Evolutionary conservation across 2,113 vertebrate species (phyloP).

Genomic region (Anoura caudifer): DNA sequence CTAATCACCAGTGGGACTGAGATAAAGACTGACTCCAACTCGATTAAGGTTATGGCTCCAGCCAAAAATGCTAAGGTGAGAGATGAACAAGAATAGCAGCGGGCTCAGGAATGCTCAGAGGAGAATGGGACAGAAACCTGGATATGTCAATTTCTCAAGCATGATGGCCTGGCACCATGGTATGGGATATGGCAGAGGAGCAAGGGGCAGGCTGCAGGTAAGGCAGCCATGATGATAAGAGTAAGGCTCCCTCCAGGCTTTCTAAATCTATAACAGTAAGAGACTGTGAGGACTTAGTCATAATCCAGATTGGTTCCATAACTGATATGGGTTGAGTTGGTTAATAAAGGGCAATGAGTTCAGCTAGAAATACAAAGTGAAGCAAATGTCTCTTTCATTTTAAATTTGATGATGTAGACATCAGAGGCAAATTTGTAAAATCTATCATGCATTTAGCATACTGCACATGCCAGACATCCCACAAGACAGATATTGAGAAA

Average conservation of each 20-base stretch:
- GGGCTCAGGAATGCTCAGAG: background rate
- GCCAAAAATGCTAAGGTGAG: background rate
- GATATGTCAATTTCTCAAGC: background rate
- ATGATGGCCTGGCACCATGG: background rate
- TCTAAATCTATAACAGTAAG: background rate
- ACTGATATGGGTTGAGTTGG: background rate
- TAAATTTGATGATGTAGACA: background rate
- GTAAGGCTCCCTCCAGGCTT: background rate
- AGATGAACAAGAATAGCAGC: background rate
- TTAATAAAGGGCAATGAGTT: background rate
- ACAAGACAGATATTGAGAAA: background rate
- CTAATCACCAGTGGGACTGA: background rate
- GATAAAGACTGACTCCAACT: background rate
- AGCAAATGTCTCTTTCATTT: background rate
- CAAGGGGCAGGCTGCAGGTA: background rate
- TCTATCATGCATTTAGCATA: background rate
- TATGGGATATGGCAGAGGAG: too few species aligned
- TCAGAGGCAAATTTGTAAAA: constrained; percentile 15
- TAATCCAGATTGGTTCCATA: background rate
- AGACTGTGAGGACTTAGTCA: background rate
- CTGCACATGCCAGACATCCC: background rate
- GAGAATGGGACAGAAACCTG: background rate
- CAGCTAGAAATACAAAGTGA: background rate
- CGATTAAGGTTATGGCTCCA: background rate
- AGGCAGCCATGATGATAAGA: background rate